These are phyloP conservation scores for Paramuricea clavata DNA, from an alignment of 92 coral and sea anemone genomes.

Conservation along the genomic window DNA sequence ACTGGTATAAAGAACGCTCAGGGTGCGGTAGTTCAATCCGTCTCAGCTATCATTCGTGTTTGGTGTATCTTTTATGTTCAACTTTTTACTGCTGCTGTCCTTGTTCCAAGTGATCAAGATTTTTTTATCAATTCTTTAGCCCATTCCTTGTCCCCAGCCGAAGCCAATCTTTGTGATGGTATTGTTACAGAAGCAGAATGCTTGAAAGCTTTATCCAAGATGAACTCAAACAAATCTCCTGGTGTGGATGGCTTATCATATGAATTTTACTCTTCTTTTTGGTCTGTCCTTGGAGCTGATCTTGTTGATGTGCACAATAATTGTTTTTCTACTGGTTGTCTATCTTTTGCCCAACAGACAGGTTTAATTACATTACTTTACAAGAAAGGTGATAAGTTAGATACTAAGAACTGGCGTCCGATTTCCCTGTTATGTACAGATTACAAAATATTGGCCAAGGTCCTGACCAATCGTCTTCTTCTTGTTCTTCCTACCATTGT, in stretches of 20 bases:
- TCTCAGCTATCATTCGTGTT: not conserved
- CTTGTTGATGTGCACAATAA: not conserved
- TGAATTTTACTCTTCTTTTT: conserved; percentile 2
- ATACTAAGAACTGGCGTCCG: conserved; percentile 27
- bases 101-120: not conserved
- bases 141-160: not conserved
- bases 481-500: not conserved
- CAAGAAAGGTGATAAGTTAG: conserved; percentile 30
- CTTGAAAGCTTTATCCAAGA: rapidly evolving
- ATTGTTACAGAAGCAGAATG: not conserved
- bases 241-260: conserved; percentile 37
- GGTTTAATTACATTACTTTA: conserved; percentile 16
- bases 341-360: not conserved
- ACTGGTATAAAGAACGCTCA: not conserved
- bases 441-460: conserved; percentile 43
- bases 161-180: not conserved
- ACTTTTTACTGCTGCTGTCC: not conserved
- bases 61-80: not conserved
- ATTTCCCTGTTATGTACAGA: conserved; percentile 11
- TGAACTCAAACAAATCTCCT: not conserved
- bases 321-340: not conserved
- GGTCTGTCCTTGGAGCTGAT: not conserved
- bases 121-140: not conserved
- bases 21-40: not conserved
- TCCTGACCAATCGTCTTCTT: conserved; percentile 15